Evolutionary conservation across 2,888 invertebrate genomes (phyloP).

Genomic region (Bugulina stolonifera): DNA sequence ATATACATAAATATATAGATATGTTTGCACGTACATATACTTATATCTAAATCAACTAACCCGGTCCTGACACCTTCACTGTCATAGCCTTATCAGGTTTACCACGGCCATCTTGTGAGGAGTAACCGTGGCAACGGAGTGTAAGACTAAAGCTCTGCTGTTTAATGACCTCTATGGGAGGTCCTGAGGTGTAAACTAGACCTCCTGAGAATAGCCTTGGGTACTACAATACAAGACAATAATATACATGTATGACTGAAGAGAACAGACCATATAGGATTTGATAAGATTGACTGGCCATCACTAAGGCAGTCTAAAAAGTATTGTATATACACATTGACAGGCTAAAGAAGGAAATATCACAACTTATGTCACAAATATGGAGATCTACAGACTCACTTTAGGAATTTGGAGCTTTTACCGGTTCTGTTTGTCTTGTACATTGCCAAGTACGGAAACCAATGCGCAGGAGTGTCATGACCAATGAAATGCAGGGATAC

Average conservation of each 20-base stretch:
- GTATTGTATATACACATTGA: too few species aligned
- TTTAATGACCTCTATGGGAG: conserved; percentile 43
- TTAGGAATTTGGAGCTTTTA: too few species aligned
- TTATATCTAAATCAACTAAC: neutral
- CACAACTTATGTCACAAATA: too few species aligned
- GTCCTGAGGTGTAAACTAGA: conserved; percentile 61
- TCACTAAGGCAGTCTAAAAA: too few species aligned
- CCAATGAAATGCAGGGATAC: too few species aligned
- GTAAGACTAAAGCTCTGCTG: neutral
- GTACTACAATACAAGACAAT: conserved; percentile 54
- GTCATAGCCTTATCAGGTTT: neutral
- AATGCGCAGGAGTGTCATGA: too few species aligned
- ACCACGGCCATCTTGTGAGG: neutral
- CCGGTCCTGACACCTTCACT: neutral
- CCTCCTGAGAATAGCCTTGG: conserved; percentile 70
- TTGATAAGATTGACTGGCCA: too few species aligned
- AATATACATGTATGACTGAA: neutral
- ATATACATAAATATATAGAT: neutral
- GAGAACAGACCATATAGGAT: too few species aligned
- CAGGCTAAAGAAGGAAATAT: too few species aligned
- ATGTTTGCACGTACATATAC: neutral
- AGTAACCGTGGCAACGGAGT: neutral
- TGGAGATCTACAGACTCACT: too few species aligned
- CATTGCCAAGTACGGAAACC: too few species aligned
- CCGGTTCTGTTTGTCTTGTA: too few species aligned